Evolutionary conservation across 2,797 vertebrate genomes (phyloP), one percentile per base, ranked within the genome.

Genomic region (Linurgus olivaceus): DNA sequence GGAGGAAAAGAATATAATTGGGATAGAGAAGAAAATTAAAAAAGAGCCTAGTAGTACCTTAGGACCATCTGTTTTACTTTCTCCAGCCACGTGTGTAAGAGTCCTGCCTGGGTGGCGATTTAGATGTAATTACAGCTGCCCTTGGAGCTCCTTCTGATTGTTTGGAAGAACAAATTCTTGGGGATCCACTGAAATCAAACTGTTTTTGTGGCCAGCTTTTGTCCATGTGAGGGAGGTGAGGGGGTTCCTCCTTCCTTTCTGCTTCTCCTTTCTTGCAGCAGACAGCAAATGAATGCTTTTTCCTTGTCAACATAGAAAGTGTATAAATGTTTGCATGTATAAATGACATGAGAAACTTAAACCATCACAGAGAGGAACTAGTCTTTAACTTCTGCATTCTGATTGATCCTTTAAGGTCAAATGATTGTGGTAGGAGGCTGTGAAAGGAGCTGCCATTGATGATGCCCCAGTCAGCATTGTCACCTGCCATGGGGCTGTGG

Each of bases 41-140:
- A 58, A 86, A 79, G 57, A 84, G 21, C 58, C 47, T 37, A 33
- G 48, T 54, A 54, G 59, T 82, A 58, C 87, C 71, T 89, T 89
- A 0, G 1, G n/a, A n/a, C n/a, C n/a, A n/a, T n/a, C n/a, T n/a
- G n/a, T n/a, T n/a, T n/a, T n/a, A n/a, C 80, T 90, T 94, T 88
- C 74, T 93, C 24, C 62, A 90, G 44, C 51, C 80, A 21, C 42
- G 29, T 10, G 24, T 66, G 15, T 59, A 68, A 40, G 51, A 89
- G 62, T 63, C 63, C 63, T 88, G 71, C 70, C 67, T 29, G 2
- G 50, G 55, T 44, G 67, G 83, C 63, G 93, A 90, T 96, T 96
- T 95, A 73, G 51, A 29, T 90, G 76, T 66, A 90, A 90, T 92
- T 96, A 82, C 48, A 88, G 70, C 74, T 80, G 47, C 68, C 62